phyloP scores from a whole-genome alignment of 2,797 vertebrate genomes.

The Sebastes dallii region DNA sequence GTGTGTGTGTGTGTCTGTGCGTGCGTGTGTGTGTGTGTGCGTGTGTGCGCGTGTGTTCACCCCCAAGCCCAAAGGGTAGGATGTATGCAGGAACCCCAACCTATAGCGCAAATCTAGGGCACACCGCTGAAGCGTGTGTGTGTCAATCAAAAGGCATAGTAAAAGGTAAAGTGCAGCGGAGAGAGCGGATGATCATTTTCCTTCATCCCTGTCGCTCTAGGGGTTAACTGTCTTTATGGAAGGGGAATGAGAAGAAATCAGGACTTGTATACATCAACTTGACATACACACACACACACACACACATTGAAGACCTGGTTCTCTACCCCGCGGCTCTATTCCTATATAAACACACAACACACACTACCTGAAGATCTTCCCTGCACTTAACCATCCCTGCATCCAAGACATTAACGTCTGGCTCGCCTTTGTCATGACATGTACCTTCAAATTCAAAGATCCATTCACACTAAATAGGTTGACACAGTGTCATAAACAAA shows the following conservation, averaged over 20 bases:
- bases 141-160: conserved; percentile 43
- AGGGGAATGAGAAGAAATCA: conserved; percentile 51
- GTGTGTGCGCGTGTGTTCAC: background rate
- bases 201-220: conserved; percentile 45
- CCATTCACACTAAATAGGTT: background rate
- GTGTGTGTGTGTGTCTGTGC: background rate
- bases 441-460: conserved; percentile 25
- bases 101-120: conserved; percentile 59
- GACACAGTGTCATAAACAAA: background rate
- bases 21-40: background rate
- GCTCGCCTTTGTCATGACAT: background rate
- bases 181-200: conserved; percentile 35
- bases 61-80: conserved; percentile 27
- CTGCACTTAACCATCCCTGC: background rate
- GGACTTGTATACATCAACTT: conserved; percentile 60
- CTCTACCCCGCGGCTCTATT: conserved; percentile 10
- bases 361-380: conserved; percentile 28
- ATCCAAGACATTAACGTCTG: background rate
- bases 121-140: background rate
- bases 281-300: conserved; percentile 9
- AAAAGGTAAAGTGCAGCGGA: conserved; percentile 46
- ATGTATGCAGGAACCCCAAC: conserved; percentile 27
- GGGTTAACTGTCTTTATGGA: conserved; percentile 45
- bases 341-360: conserved; percentile 17
- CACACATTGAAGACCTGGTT: background rate